These are phyloP conservation scores for Hydrolagus colliei DNA, from an alignment of 2,797 vertebrate genomes.

Conservation along the genomic window DNA sequence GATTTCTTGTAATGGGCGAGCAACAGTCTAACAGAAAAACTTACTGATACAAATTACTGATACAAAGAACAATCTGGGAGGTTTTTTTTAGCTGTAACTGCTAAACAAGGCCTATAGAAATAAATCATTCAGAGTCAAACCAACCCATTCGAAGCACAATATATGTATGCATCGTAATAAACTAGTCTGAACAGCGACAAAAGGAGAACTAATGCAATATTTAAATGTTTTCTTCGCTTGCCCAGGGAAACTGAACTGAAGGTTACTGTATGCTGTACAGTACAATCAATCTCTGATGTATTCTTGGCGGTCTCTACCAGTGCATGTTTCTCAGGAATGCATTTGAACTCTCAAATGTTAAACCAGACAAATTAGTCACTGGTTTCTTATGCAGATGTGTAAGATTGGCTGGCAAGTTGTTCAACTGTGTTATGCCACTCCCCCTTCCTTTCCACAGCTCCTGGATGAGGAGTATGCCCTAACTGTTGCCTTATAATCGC, in stretches of 20 bases:
- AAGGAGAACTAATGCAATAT: background rate
- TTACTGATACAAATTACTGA: too few species aligned
- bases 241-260: background rate
- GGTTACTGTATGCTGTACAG: slow-evolving; percentile 4
- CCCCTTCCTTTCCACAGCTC: too few species aligned
- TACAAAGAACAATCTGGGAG: background rate
- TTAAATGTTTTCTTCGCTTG: background rate
- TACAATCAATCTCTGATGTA: slow-evolving; percentile 28
- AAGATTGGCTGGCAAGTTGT: slow-evolving; percentile 15
- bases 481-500: background rate
- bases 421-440: background rate
- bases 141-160: background rate
- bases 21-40: slow-evolving; percentile 2
- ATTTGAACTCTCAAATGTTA: slow-evolving; percentile 22
- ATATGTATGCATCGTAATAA: background rate
- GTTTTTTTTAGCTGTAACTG: background rate
- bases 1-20: background rate
- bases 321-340: slow-evolving; percentile 28
- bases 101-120: background rate
- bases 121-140: slow-evolving; percentile 22
- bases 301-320: background rate
- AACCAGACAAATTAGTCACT: background rate
- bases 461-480: background rate
- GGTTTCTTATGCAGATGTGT: slow-evolving; percentile 23
- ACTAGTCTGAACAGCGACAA: background rate